phyloP scores from a whole-genome alignment of 2,113 vertebrate species.

The Erinaceus europaeus region DNA sequence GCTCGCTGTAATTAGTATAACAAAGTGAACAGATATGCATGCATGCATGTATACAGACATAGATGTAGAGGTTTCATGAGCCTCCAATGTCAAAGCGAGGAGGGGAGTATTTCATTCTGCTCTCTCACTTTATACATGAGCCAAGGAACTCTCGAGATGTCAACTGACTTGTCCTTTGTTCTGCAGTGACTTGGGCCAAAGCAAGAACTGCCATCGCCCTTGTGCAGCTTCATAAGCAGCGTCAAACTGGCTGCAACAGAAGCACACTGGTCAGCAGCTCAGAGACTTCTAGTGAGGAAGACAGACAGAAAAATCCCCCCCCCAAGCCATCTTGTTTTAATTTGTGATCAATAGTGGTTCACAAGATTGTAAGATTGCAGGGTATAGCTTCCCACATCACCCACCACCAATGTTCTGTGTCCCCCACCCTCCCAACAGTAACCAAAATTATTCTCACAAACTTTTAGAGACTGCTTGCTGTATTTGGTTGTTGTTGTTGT shows the following conservation, averaged over 20 bases:
- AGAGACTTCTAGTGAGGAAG: not conserved
- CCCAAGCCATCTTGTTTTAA: no score
- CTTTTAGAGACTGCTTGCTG: no score
- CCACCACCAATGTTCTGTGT: no score
- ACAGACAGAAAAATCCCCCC: no score
- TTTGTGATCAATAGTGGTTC: no score
- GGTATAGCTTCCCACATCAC: no score
- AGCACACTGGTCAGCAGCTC: not conserved
- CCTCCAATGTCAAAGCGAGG: not conserved
- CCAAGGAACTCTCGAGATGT: not conserved
- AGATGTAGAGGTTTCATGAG: not conserved
- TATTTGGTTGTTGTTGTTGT: no score
- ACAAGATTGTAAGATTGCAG: no score
- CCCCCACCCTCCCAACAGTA: no score
- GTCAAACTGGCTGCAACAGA: not conserved
- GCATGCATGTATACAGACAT: not conserved
- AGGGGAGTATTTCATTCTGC: not conserved
- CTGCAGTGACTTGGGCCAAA: not conserved
- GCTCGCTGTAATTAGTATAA: conserved; percentile 16
- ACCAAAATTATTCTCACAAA: no score
- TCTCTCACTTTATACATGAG: not conserved
- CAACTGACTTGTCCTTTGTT: not conserved
- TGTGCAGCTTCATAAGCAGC: not conserved
- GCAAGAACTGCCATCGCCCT: not conserved
- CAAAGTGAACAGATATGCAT: not conserved